These are phyloP conservation scores for Calonectris borealis DNA, from an alignment of 2,113 vertebrate species.

Conservation along the genomic window DNA sequence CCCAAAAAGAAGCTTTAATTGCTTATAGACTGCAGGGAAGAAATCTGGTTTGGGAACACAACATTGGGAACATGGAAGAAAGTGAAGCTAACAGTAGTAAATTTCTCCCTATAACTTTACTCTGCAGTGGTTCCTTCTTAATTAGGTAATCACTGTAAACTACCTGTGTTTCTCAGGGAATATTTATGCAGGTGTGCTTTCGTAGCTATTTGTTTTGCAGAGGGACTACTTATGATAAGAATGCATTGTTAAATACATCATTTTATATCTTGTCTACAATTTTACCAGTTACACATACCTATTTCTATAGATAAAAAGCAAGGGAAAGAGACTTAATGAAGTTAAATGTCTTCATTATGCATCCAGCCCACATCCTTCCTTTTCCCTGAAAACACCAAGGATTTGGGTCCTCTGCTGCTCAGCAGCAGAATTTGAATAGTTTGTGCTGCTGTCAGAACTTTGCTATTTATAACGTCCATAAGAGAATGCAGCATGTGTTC, in stretches of 20 bases:
- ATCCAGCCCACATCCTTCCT: not conserved
- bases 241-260: not conserved
- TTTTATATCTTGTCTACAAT: not conserved
- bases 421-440: not conserved
- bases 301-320: not conserved
- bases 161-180: not conserved
- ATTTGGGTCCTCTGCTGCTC: not conserved
- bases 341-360: not conserved
- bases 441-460: not conserved
- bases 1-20: not conserved
- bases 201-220: not conserved
- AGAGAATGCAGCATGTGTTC: not conserved
- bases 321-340: not conserved
- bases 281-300: not conserved
- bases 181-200: not conserved
- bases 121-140: not conserved
- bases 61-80: not conserved
- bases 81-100: not conserved
- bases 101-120: not conserved
- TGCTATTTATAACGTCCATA: not conserved
- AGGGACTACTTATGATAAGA: not conserved
- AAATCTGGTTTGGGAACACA: not conserved
- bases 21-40: not conserved
- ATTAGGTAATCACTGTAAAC: not conserved
- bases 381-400: not conserved